phyloP scores from a whole-genome alignment of 2,797 vertebrate species.

The Sorex maritimensis region DNA sequence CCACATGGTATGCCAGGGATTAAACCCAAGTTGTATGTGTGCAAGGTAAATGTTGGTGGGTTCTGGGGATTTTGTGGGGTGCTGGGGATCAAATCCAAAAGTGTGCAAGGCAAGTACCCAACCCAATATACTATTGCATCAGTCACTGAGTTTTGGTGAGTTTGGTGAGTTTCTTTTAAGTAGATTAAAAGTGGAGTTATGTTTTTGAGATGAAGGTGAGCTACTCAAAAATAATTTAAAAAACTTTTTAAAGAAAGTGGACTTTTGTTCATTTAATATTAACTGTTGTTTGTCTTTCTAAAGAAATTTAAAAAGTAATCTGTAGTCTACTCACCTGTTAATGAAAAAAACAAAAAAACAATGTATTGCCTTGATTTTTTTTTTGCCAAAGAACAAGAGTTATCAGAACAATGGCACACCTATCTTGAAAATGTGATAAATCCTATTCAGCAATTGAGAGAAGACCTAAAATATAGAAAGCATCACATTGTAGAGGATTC shows the following conservation, averaged over 20 bases:
- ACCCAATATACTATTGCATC: no score
- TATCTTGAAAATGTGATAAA: slow-evolving; percentile 91
- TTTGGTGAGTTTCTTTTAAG: not conserved
- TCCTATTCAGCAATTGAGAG: slow-evolving; percentile 93
- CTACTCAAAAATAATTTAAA: not conserved
- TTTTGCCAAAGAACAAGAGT: slow-evolving; percentile 89
- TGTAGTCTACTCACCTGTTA: not conserved
- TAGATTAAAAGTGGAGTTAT: slow-evolving; percentile 51
- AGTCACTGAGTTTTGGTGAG: no score
- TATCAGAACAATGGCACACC: slow-evolving; percentile 90
- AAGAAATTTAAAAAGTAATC: not conserved
- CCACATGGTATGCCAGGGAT: no score
- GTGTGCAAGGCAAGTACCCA: no score
- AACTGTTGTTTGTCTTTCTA: no score
- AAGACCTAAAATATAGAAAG: slow-evolving; percentile 92
- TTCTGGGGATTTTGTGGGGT: no score
- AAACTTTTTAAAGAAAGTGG: no score
- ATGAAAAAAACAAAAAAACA: slow-evolving; percentile 63
- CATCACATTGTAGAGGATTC: slow-evolving; percentile 81
- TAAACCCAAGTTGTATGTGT: no score
- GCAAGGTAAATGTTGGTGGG: no score
- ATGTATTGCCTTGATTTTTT: slow-evolving; percentile 81
- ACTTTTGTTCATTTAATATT: no score
- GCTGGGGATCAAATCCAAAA: no score
- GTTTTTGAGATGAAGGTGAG: slow-evolving; percentile 53